Base-by-base conservation (phyloP, 2,113 vertebrate genomes). In the Aphyosemion australe region DNA sequence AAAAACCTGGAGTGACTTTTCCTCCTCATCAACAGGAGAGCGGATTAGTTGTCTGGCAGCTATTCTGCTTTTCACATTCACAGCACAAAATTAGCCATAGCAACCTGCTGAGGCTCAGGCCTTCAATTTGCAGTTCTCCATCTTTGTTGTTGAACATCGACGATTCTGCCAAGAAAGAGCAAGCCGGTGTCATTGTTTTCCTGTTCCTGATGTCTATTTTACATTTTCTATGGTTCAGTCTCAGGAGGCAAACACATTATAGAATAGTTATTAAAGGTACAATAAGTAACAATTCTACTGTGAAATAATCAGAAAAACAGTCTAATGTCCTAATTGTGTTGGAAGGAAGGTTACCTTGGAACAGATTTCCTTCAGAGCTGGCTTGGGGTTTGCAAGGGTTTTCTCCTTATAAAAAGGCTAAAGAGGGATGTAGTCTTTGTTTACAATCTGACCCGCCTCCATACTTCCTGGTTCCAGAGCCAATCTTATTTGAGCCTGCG, bases 41-140 rank as follows among this genome's bases (percentile, higher is more conserved):
- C 52, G 51, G 19, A 76, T 72, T 58, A 43, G 37, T 76, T 76
- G 45, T 69, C 54, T 58, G 51, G 61, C 55, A 67, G 70, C 50
- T 26, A 11, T 54, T 68, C 34, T 57, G 61, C 19, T 45, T 61
- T 65, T 55, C 48, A 34, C 57, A 51, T 62, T 31, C 37, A 19
- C 37, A 45, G 47, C 43, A 46, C 56, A 56, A 32, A 59, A 71
- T 67, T 63, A 45, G 57, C 0, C 5, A 26, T 51, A 67, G 15
- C 13, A 57, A 53, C 63, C 53, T 13, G 5, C 15, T 49, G 69
- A 69, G 54, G 41, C 55, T 49, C 31, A 46, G 46, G 39, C n/a
- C 12, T 60, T 43, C 48, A 58, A 47, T 68, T 64, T 58, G 49
- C 21, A 43, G 37, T 48, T 45, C 46, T 71, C 32, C 21, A 39